Evolutionary conservation across 2,113 vertebrate genomes (phyloP).

Genomic region (Raja brachyura): DNA sequence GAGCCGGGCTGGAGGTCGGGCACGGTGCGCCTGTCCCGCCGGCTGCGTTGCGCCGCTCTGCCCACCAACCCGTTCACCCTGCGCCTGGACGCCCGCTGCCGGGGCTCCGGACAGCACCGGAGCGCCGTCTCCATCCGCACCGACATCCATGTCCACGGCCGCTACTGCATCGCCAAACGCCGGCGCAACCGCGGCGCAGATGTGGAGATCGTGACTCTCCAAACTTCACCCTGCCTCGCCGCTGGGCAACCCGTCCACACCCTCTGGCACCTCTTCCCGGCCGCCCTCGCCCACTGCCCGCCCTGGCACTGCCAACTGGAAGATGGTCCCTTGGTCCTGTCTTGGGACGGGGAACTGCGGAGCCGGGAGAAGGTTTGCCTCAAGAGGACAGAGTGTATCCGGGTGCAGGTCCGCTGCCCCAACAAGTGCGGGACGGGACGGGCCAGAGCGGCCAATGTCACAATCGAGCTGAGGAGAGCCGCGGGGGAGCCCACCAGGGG

Average conservation of each 20-base stretch:
- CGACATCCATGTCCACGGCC: slow-evolving; percentile 59
- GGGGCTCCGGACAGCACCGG: slow-evolving; percentile 44
- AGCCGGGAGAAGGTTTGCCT: slow-evolving; percentile 60
- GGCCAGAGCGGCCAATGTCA: background rate
- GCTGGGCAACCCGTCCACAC: slow-evolving; percentile 50
- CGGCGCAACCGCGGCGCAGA: slow-evolving; percentile 47
- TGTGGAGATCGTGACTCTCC: slow-evolving; percentile 41
- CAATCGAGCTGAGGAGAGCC: background rate
- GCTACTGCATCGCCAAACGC: slow-evolving; percentile 52
- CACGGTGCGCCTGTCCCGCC: slow-evolving; percentile 49
- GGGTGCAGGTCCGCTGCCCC: slow-evolving; percentile 55
- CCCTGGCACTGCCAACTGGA: slow-evolving; percentile 49
- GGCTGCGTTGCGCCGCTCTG: slow-evolving; percentile 49
- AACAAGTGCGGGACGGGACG: slow-evolving; percentile 38
- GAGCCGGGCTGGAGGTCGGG: slow-evolving; percentile 48
- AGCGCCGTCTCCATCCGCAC: slow-evolving; percentile 48
- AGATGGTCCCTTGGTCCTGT: slow-evolving; percentile 49
- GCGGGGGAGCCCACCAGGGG: slow-evolving; percentile 54
- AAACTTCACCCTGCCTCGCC: slow-evolving; percentile 54
- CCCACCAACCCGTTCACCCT: slow-evolving; percentile 57
- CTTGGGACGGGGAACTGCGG: slow-evolving; percentile 55
- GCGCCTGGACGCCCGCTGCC: slow-evolving; percentile 55
- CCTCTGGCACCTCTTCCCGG: slow-evolving; percentile 54
- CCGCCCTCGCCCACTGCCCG: slow-evolving; percentile 7
- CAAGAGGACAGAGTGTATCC: slow-evolving; percentile 45